phyloP scores from a whole-genome alignment of 2,888 invertebrate genomes.

The Cactoblastis cactorum region DNA sequence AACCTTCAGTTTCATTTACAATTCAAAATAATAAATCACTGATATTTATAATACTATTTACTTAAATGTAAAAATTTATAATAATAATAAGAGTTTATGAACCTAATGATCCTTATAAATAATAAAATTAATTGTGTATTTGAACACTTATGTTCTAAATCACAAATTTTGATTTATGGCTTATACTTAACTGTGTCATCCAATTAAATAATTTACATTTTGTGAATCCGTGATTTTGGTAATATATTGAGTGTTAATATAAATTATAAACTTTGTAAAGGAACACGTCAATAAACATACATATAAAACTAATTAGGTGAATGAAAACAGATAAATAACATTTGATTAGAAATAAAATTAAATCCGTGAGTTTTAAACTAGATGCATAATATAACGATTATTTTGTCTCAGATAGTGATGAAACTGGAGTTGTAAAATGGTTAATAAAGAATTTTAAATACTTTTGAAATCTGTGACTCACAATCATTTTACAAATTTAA shows the following conservation, averaged over 20 bases:
- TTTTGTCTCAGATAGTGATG: neutral
- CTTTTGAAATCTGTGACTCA: constrained; percentile 5
- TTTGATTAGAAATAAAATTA: constrained; percentile 2
- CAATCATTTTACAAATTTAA: constrained; percentile 51
- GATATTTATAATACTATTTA: too few species aligned
- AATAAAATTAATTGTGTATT: neutral
- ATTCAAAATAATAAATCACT: too few species aligned
- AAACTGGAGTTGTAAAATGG: neutral
- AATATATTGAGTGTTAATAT: constrained; percentile 2
- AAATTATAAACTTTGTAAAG: constrained; percentile 4
- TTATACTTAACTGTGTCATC: neutral
- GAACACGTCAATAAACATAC: neutral
- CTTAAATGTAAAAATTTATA: too few species aligned
- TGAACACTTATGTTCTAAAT: neutral
- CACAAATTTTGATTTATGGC: constrained; percentile 7
- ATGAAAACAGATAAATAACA: constrained; percentile 4
- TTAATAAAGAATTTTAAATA: neutral
- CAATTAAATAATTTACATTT: constrained; percentile 6
- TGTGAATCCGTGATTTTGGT: neutral
- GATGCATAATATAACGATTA: constrained; percentile 10
- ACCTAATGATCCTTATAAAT: constrained; percentile 4
- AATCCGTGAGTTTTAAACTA: constrained; percentile 3
- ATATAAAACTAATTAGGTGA: constrained; percentile 4
- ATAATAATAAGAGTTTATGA: neutral
- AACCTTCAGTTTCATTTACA: too few species aligned